Base-by-base conservation (phyloP, 1,140 invertebrate species). In the Bombus balteatus region DNA sequence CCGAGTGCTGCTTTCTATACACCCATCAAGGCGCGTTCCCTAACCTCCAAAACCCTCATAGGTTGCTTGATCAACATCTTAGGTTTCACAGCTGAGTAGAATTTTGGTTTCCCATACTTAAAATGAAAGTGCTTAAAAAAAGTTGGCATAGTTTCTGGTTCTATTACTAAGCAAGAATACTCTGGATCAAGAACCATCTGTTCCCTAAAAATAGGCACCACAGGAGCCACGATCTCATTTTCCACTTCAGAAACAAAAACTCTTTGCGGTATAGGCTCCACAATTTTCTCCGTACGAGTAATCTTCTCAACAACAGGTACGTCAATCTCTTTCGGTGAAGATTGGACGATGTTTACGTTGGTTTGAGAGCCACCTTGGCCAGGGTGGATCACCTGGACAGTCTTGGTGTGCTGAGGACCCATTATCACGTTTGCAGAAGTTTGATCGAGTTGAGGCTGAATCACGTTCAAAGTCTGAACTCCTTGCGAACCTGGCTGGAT, bases 301-400 rank as follows among this genome's bases (percentile, higher is more conserved):
- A 74, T 47, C 13, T 41, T 74, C 28, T 74, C 41, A 9, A 68
- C 66, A 28, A 47, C 41, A 32, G 39, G 72, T 12, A 72, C 28
- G 5, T 72, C 37, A 2, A 72, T n/a, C 3, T 47, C 72, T 15
- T 32, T 74, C 18, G 4, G 4, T 1, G 25, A n/a, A 4, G 41
- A 4, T 47, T 47, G 72, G 15, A 43, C 41, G n/a, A 74, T 74
- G 72, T 74, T 47, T 39, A 74, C 72, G 8, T 74, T 74, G 9
- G 41, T 74, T 47, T 47, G 37, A 18, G 25, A 10, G 1, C 39
- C 32, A 18, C 32, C n/a, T 66, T 66, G 25, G 12, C 25, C 41
- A 4, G 28, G 39, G 25, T 74, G 8, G 9, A 47, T 47, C n/a
- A 47, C n/a, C 9, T 34, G 39, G 8, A 47, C n/a, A 18, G 28